These are phyloP conservation scores for Triplophysa yarkandensis DNA, from an alignment of 2,797 vertebrate species.

Conservation along the genomic window DNA sequence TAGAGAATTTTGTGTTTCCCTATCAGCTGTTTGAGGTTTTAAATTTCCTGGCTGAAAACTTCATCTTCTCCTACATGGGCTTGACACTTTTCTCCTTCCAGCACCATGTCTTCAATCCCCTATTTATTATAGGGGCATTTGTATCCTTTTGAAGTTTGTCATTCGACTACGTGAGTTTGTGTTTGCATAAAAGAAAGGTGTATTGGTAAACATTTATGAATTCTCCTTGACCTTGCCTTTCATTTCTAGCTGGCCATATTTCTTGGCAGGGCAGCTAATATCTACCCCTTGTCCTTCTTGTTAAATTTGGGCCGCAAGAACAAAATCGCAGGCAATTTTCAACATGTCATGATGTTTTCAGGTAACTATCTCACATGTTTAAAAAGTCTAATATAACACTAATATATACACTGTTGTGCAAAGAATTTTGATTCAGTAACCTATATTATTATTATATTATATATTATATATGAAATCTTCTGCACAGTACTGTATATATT, in stretches of 20 bases:
- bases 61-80: constrained; percentile 99
- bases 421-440: no score
- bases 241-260: constrained; percentile 88
- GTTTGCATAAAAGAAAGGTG: neutral
- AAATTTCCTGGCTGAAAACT: constrained; percentile 98
- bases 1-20: constrained; percentile 15
- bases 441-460: no score
- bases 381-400: neutral
- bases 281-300: constrained; percentile 95
- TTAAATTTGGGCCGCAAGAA: constrained; percentile 94
- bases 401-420: no score
- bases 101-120: constrained; percentile 92
- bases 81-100: constrained; percentile 97
- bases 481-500: no score
- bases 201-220: neutral
- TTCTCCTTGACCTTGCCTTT: constrained; percentile 64
- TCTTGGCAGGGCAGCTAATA: constrained; percentile 94
- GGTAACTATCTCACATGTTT: constrained; percentile 68
- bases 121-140: constrained; percentile 92
- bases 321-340: constrained; percentile 91
- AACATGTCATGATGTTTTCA: constrained; percentile 99
- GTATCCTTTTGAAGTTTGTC: constrained; percentile 81
- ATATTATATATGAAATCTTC: no score
- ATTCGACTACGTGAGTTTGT: constrained; percentile 20
- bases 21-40: constrained; percentile 93